Percentiles rank a stretch among this genome's conserved stretches.
Conservation (phyloP, 2,797 vertebrate genomes). For the Coilia nasus region DNA sequence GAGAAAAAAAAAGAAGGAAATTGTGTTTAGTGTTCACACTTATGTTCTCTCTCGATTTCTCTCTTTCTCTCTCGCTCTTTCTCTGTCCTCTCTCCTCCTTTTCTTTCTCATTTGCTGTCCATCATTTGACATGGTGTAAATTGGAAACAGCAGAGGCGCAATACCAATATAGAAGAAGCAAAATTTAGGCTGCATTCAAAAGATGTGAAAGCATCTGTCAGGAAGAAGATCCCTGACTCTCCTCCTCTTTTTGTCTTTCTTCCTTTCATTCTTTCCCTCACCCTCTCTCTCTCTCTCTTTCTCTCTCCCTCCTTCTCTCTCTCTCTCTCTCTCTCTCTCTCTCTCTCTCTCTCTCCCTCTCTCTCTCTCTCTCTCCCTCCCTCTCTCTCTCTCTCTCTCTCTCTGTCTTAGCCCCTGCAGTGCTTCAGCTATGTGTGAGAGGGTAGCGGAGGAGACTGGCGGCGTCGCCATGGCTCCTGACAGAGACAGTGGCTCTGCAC, state of each 20-base stretch:
- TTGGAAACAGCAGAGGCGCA: constrained; percentile 50
- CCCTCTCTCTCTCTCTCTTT: background rate
- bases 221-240: constrained; percentile 42
- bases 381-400: background rate
- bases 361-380: background rate
- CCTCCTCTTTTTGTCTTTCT: background rate
- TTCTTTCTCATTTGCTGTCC: background rate
- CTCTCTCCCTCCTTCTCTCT: background rate
- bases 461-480: background rate
- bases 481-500: background rate
- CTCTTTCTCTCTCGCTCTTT: constrained; percentile 51
- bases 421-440: background rate
- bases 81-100: constrained; percentile 48
- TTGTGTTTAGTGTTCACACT: constrained; percentile 56
- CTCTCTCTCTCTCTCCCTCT: background rate
- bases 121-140: constrained; percentile 57
- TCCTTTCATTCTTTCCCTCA: background rate
- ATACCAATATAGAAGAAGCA: constrained; percentile 52
- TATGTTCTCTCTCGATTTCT: constrained; percentile 55
- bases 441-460: background rate
- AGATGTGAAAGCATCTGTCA: constrained; percentile 56
- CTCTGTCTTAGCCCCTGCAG: background rate
- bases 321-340: background rate
- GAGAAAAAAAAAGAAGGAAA: constrained; percentile 51
- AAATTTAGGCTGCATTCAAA: constrained; percentile 60